Evolutionary conservation across 2,797 vertebrate species (phyloP).

Genomic region (Esox masquinongy): DNA sequence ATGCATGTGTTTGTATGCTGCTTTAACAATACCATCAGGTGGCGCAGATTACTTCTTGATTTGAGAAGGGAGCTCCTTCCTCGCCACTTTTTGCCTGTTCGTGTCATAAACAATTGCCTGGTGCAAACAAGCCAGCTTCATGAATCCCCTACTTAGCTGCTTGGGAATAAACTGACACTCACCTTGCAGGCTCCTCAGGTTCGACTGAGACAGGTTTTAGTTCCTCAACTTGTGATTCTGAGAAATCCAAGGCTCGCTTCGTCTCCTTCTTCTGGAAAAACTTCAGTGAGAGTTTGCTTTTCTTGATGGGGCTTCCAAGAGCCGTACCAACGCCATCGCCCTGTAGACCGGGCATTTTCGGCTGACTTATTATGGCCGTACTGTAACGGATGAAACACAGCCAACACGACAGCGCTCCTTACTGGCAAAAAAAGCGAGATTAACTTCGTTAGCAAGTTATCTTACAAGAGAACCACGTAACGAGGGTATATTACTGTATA

Average conservation of each 20-base stretch:
- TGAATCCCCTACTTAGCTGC: no score
- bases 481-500: no score
- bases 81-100: no score
- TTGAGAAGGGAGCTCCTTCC: no score
- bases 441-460: background rate
- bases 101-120: no score
- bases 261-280: constrained; percentile 96
- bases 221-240: constrained; percentile 82
- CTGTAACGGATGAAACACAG: background rate
- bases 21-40: no score
- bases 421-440: constrained; percentile 29
- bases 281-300: constrained; percentile 89
- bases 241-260: constrained; percentile 91
- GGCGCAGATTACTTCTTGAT: no score
- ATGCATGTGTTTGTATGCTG: no score
- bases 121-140: background rate
- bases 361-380: no score
- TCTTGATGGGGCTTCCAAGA: constrained; percentile 84
- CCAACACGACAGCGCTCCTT: constrained; percentile 51
- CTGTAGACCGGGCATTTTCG: constrained; percentile 83
- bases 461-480: background rate
- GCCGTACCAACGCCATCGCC: constrained; percentile 76
- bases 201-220: constrained; percentile 56
- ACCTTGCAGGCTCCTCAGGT: constrained; percentile 74
- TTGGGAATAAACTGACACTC: constrained; percentile 2